Evolutionary conservation across 2,888 invertebrate species (phyloP).

Genomic region (Xiphydria camelus): DNA sequence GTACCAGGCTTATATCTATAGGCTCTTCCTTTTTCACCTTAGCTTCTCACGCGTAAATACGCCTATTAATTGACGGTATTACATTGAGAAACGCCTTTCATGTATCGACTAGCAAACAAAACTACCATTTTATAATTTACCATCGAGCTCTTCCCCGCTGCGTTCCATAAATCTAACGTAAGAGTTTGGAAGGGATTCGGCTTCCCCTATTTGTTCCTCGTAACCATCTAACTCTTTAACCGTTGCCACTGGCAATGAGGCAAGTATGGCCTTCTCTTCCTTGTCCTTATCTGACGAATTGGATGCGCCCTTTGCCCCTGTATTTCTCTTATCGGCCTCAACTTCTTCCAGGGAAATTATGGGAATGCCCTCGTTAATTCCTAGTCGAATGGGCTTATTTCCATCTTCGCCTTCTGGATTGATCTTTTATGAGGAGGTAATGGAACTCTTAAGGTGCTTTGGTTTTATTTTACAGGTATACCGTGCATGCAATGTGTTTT

Average conservation of each 20-base stretch:
- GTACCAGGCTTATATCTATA: too few species aligned
- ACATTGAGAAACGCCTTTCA: too few species aligned
- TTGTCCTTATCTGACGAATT: slow-evolving; percentile 47
- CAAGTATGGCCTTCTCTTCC: slow-evolving; percentile 49
- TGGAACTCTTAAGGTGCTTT: too few species aligned
- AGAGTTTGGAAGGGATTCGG: slow-evolving; percentile 82
- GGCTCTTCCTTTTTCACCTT: too few species aligned
- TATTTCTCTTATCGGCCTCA: slow-evolving; percentile 38
- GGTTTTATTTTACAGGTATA: neutral
- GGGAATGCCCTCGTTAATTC: slow-evolving; percentile 67
- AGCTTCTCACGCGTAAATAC: too few species aligned
- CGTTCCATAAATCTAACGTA: slow-evolving; percentile 95
- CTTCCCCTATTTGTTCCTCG: slow-evolving; percentile 63
- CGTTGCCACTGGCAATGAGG: slow-evolving; percentile 46
- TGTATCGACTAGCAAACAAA: too few species aligned
- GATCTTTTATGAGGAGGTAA: slow-evolving; percentile 34
- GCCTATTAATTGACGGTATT: too few species aligned
- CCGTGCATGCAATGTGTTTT: neutral
- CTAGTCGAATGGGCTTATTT: slow-evolving; percentile 58
- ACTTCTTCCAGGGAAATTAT: slow-evolving; percentile 72
- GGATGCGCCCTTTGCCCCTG: slow-evolving; percentile 31
- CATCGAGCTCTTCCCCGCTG: slow-evolving; percentile 91
- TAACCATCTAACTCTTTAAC: slow-evolving; percentile 52
- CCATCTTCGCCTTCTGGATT: slow-evolving; percentile 45
- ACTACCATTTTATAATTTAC: too few species aligned